Evolutionary conservation across 1,140 invertebrate genomes (phyloP).

Genomic region (Danaus plexippus): DNA sequence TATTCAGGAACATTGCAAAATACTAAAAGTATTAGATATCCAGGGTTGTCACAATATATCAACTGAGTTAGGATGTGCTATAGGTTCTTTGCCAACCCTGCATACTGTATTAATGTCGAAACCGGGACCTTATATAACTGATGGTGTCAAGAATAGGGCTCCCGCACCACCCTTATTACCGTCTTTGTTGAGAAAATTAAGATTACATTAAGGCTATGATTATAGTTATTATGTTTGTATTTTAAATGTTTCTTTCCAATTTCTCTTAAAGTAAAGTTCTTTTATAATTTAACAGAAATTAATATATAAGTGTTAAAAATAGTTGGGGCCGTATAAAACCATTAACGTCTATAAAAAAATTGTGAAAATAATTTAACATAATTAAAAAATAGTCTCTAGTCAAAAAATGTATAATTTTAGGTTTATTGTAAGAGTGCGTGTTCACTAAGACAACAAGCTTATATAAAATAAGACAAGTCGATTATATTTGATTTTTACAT

Average conservation of each 20-base stretch:
- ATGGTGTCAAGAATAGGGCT: slow-evolving; percentile 54
- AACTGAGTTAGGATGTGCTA: slow-evolving; percentile 66
- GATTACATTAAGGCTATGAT: slow-evolving; percentile 37
- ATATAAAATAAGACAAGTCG: too few species aligned
- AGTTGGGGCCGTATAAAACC: neutral
- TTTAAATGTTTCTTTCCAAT: neutral
- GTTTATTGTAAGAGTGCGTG: too few species aligned
- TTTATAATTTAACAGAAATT: slow-evolving; percentile 9
- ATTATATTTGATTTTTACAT: too few species aligned
- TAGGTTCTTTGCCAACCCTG: slow-evolving; percentile 64
- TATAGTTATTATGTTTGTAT: neutral
- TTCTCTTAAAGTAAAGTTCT: neutral
- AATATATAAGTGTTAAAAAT: slow-evolving; percentile 3
- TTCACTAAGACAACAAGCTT: too few species aligned
- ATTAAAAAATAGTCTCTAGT: too few species aligned
- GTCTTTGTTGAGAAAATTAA: slow-evolving; percentile 51
- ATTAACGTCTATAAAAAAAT: neutral
- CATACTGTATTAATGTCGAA: slow-evolving; percentile 66
- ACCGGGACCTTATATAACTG: slow-evolving; percentile 57
- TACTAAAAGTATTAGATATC: slow-evolving; percentile 73
- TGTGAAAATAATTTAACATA: too few species aligned
- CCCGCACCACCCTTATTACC: slow-evolving; percentile 52
- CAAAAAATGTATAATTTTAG: too few species aligned
- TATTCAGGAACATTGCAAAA: slow-evolving; percentile 73
- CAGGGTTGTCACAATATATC: slow-evolving; percentile 75